phyloP scores from a whole-genome alignment of 2,797 vertebrate species.

The Rhinoraja longicauda region DNA sequence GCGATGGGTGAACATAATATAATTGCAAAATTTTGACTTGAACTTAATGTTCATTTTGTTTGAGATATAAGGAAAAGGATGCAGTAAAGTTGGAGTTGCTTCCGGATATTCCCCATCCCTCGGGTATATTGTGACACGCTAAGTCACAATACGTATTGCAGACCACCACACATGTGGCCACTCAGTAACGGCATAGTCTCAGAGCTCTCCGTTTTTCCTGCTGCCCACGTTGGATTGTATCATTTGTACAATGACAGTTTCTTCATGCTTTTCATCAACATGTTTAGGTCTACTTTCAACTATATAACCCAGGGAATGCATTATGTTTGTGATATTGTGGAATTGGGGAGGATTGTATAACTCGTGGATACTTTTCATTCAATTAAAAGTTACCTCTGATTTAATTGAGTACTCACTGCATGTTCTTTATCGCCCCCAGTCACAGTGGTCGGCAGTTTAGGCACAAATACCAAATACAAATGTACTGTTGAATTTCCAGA shows the following conservation, averaged over 20 bases:
- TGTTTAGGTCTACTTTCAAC: not conserved
- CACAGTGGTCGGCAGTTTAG: not conserved
- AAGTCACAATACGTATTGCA: not conserved
- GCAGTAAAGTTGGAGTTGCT: not conserved
- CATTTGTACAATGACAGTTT: conserved; percentile 14
- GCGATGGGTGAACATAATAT: not conserved
- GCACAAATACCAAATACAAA: not conserved
- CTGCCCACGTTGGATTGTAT: not conserved
- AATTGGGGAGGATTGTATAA: not conserved
- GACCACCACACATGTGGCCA: not conserved
- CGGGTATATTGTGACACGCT: not conserved
- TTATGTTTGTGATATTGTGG: not conserved
- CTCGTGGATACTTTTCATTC: not conserved
- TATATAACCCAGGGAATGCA: not conserved
- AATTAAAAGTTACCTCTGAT: not conserved
- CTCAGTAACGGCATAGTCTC: not conserved
- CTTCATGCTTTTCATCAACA: not conserved
- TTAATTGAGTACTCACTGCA: not conserved
- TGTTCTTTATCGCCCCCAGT: not conserved
- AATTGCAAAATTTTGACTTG: not conserved
- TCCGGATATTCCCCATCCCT: not conserved
- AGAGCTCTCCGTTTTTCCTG: not conserved
- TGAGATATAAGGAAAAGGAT: not conserved
- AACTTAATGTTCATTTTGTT: not conserved
- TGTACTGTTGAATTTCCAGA: not conserved